A percentile compares a stretch with the other conserved stretches of the same genome.
Conservation (phyloP, 1,140 invertebrate species). For the Parapsyche elsis region DNA sequence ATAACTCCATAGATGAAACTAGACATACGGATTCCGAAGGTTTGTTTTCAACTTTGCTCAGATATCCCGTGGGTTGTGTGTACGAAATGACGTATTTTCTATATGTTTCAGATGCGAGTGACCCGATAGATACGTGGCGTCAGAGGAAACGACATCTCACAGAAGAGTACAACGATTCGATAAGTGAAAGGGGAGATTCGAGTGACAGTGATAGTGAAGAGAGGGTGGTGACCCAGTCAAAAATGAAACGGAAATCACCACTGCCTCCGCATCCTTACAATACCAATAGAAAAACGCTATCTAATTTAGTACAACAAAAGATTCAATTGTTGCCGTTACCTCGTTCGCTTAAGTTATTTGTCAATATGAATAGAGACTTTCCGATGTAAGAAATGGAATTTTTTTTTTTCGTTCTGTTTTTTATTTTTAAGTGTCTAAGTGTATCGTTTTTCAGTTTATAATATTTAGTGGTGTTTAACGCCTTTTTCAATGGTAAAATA, state of each 20-base stretch:
- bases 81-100: too few species aligned
- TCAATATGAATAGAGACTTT: constrained; percentile 52
- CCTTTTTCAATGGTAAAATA: too few species aligned
- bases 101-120: constrained; percentile 9
- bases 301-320: constrained; percentile 38
- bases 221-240: constrained; percentile 17
- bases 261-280: constrained; percentile 46
- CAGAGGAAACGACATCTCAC: constrained; percentile 49
- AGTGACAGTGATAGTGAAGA: constrained; percentile 41
- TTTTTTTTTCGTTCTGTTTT: too few species aligned
- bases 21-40: background rate
- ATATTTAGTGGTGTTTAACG: too few species aligned
- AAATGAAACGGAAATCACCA: constrained; percentile 43
- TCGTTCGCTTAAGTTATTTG: constrained; percentile 44
- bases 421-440: too few species aligned
- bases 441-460: too few species aligned
- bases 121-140: constrained; percentile 26
- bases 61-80: too few species aligned
- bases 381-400: background rate
- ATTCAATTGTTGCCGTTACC: constrained; percentile 47
- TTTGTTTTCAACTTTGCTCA: too few species aligned
- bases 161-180: constrained; percentile 17
- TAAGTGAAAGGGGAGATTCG: constrained; percentile 38
- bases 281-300: constrained; percentile 33
- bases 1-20: constrained; percentile 21